Evolutionary conservation across 23 tunicate genomes (phyloP).

Genomic region (Phallusia fumigata): DNA sequence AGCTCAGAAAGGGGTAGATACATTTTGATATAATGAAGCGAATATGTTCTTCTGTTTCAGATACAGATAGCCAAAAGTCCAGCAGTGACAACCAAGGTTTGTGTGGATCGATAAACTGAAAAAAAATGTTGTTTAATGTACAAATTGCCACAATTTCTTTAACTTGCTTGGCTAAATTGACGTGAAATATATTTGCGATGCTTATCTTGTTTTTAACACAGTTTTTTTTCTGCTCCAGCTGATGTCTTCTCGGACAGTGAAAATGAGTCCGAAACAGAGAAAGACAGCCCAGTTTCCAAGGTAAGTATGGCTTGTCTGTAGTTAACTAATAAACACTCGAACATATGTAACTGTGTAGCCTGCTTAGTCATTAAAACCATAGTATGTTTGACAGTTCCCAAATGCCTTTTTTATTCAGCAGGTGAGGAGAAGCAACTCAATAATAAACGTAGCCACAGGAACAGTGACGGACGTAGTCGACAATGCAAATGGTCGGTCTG

Average conservation of each 20-base stretch:
- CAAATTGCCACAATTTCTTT: not conserved
- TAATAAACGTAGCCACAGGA: constrained; percentile 8
- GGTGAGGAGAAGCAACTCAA: constrained; percentile 11
- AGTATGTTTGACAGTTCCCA: not conserved
- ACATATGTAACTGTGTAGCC: too few relatives aligned
- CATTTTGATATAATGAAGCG: too few relatives aligned
- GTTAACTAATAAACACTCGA: too few relatives aligned
- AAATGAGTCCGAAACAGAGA: not conserved
- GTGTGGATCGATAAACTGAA: too few relatives aligned
- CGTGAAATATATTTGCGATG: not conserved
- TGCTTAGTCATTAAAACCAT: too few relatives aligned
- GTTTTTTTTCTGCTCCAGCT: not conserved
- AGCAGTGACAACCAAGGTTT: too few relatives aligned
- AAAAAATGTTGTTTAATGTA: too few relatives aligned
- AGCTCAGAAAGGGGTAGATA: too few relatives aligned
- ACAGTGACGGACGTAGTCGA: constrained; percentile 4
- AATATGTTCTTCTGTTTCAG: too few relatives aligned
- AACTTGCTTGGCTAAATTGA: not conserved
- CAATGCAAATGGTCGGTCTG: not conserved
- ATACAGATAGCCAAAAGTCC: too few relatives aligned
- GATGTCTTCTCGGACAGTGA: not conserved
- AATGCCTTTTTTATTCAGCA: not conserved
- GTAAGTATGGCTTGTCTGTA: not conserved
- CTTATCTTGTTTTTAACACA: not conserved
- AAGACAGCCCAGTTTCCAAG: not conserved